Evolutionary conservation across 2,888 invertebrate species (phyloP).

Genomic region (Lissonota sp.): DNA sequence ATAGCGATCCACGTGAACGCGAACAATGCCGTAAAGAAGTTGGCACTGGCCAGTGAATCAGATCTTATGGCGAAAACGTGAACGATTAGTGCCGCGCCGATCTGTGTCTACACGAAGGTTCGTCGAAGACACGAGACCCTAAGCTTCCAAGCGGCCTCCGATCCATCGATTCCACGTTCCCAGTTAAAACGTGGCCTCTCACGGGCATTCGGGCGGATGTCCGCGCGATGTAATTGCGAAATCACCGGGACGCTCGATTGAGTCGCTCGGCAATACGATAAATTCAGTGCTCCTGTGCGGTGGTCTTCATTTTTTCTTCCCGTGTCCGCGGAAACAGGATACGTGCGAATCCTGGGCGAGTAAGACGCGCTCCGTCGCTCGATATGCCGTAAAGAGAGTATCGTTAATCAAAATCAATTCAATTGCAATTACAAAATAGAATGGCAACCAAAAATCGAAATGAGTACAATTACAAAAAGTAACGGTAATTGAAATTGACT

Average conservation of each 20-base stretch:
- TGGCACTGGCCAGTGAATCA: constrained; percentile 76
- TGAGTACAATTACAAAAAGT: too few relatives aligned
- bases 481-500: too few relatives aligned
- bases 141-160: constrained; percentile 38
- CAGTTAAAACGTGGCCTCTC: not conserved
- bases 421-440: too few relatives aligned
- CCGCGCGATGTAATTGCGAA: constrained; percentile 72
- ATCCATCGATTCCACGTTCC: constrained; percentile 15
- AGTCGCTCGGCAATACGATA: constrained; percentile 70
- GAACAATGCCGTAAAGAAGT: constrained; percentile 82
- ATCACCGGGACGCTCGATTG: constrained; percentile 69
- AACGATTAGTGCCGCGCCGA: constrained; percentile 81
- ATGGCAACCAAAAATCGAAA: too few relatives aligned
- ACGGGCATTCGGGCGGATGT: constrained; percentile 51
- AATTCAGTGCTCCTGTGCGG: constrained; percentile 71
- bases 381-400: too few relatives aligned
- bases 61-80: constrained; percentile 82
- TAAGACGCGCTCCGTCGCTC: too few relatives aligned
- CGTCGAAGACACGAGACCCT: constrained; percentile 64
- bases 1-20: constrained; percentile 79
- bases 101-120: constrained; percentile 76
- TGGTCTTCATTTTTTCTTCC: constrained; percentile 66
- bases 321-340: too few relatives aligned
- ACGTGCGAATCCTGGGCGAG: too few relatives aligned
- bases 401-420: too few relatives aligned